Evolutionary conservation across 2,888 invertebrate genomes (phyloP), one percentile per base, ranked within the genome.

Genomic region (Caenorhabditis uteleia): DNA sequence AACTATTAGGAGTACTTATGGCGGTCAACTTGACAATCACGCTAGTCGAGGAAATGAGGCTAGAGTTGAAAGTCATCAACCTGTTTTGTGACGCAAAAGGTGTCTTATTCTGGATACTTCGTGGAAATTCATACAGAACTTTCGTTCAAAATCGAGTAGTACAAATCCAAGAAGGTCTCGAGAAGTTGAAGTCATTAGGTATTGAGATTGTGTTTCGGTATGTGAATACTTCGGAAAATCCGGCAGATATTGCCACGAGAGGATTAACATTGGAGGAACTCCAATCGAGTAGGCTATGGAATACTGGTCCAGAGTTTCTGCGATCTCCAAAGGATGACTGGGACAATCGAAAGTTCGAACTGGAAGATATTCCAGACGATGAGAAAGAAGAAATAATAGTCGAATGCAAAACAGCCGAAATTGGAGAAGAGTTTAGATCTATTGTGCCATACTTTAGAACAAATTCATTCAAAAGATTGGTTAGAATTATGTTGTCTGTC

Each of bases 231-330:
- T 33, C 39, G 3, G 26, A 56, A 4, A 56, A 56, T 21, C 48
- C 48, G 20, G 56, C 56, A n/a, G 56, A 48, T n/a, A 26, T 34
- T 18, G 23, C 29, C 2, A 56, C 56, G 10, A 26, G 48, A 33
- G 56, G 56, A 8, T 18, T n/a, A n/a, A n/a, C n/a, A n/a, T n/a
- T n/a, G n/a, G n/a, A n/a, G n/a, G n/a, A n/a, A n/a, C n/a, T n/a
- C n/a, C n/a, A n/a, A n/a, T n/a, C n/a, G n/a, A n/a, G n/a, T n/a
- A n/a, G n/a, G n/a, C n/a, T n/a, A n/a, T n/a, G n/a, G n/a, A n/a
- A n/a, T n/a, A n/a, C n/a, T n/a, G n/a, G n/a, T n/a, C n/a, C n/a
- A n/a, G n/a, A n/a, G n/a, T n/a, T n/a, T n/a, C n/a, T n/a, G n/a
- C n/a, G n/a, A n/a, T n/a, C n/a, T n/a, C n/a, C n/a, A n/a, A n/a